Percentiles rank a stretch among this genome's conserved stretches.
Evolutionary conservation across 2,113 vertebrate genomes (phyloP).

Genomic region (Pampusana beccarii): DNA sequence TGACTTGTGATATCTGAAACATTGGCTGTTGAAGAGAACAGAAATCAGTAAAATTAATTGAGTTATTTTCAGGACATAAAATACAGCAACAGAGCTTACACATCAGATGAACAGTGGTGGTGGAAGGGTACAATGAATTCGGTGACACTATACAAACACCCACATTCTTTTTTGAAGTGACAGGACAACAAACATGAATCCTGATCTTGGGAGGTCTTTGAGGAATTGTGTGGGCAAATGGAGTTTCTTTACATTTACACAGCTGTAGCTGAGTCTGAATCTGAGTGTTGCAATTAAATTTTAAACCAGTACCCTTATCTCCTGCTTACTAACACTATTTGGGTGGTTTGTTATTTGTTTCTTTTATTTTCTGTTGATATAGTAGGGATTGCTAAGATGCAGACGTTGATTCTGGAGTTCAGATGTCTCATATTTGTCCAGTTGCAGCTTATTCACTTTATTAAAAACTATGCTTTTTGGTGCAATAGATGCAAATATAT

Average conservation of each 20-base stretch:
- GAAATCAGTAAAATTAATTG: neutral
- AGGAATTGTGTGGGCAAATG: neutral
- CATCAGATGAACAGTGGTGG: neutral
- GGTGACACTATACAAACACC: neutral
- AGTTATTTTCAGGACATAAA: neutral
- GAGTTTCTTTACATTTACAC: neutral
- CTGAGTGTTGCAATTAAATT: neutral
- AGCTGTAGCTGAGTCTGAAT: neutral
- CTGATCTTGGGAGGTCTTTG: neutral
- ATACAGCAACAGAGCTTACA: neutral
- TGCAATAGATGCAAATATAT: neutral
- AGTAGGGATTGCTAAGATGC: neutral
- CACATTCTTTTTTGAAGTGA: neutral
- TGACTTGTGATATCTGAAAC: neutral
- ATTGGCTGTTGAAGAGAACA: neutral
- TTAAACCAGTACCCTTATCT: neutral
- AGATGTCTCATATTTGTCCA: neutral
- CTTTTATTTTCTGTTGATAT: neutral
- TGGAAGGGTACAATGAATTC: neutral
- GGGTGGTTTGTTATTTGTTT: no score
- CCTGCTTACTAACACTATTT: neutral
- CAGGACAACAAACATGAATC: neutral
- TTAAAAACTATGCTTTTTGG: neutral
- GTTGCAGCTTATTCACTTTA: neutral
- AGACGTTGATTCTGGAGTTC: neutral